A percentile compares a stretch with the other conserved stretches of the same genome.
phyloP scores from a whole-genome alignment of 2,797 vertebrate species.

The Prionace glauca region DNA sequence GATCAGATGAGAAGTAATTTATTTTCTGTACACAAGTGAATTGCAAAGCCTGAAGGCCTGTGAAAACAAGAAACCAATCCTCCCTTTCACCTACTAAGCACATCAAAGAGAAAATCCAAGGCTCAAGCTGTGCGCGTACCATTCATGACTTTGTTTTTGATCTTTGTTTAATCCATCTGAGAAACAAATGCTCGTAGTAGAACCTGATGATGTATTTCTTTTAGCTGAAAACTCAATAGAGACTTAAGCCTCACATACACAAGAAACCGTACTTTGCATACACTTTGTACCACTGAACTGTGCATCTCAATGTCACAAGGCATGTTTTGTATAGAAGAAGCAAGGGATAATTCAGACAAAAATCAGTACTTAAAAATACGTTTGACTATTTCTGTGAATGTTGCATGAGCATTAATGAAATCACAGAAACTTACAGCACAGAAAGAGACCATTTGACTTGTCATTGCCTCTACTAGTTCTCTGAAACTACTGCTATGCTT shows the following conservation, averaged over 20 bases:
- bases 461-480: background rate
- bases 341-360: background rate
- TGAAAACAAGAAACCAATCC: constrained; percentile 5
- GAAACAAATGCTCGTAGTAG: constrained; percentile 2
- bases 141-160: constrained; percentile 26
- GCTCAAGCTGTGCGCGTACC: constrained; percentile 4
- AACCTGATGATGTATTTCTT: background rate
- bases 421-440: background rate
- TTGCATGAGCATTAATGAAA: background rate
- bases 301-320: background rate
- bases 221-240: background rate
- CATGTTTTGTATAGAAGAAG: background rate
- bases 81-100: constrained; percentile 23
- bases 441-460: background rate
- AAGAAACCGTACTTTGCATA: background rate
- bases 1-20: background rate
- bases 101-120: constrained; percentile 28
- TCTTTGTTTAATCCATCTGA: constrained; percentile 35
- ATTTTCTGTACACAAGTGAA: constrained; percentile 20
- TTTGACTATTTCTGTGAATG: background rate
- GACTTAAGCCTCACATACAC: background rate
- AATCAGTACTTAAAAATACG: background rate
- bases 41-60: constrained; percentile 10
- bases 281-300: background rate
- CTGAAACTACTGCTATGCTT: background rate